A percentile compares a stretch with the other conserved stretches of the same genome.
phyloP scores from a whole-genome alignment of 1,140 invertebrate genomes.

The Leptinotarsa lineolata region DNA sequence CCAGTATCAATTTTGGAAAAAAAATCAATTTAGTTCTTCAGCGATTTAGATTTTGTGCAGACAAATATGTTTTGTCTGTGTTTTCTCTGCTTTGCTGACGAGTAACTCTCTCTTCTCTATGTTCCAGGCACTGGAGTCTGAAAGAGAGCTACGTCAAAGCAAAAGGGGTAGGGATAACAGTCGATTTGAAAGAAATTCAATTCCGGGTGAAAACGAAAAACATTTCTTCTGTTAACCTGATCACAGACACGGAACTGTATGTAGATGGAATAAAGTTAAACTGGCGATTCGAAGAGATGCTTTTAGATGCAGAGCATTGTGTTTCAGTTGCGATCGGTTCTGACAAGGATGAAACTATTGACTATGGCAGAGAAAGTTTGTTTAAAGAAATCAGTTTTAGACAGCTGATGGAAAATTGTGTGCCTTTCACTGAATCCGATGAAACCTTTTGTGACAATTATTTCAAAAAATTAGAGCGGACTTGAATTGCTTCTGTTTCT shows the following conservation, averaged over 20 bases:
- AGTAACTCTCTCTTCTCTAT: slow-evolving; percentile 7
- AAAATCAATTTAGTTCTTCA: too few species aligned
- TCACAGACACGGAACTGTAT: slow-evolving; percentile 71
- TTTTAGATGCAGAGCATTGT: slow-evolving; percentile 80
- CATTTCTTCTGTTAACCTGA: slow-evolving; percentile 57
- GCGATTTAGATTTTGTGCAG: too few species aligned
- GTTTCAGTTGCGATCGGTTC: slow-evolving; percentile 71
- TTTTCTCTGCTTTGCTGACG: not conserved
- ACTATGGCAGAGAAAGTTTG: slow-evolving; percentile 29
- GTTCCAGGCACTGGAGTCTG: slow-evolving; percentile 76
- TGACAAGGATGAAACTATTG: not conserved
- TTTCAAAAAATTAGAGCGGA: slow-evolving; percentile 48
- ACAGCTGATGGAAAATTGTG: slow-evolving; percentile 62
- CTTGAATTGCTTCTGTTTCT: not conserved
- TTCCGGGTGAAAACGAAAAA: slow-evolving; percentile 68
- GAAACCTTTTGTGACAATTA: slow-evolving; percentile 57
- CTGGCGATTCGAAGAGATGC: slow-evolving; percentile 87
- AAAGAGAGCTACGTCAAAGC: slow-evolving; percentile 97
- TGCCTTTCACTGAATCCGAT: slow-evolving; percentile 61
- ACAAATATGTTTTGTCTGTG: too few species aligned
- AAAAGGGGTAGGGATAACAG: slow-evolving; percentile 80
- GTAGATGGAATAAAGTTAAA: slow-evolving; percentile 64
- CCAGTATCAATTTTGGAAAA: too few species aligned
- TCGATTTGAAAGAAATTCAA: slow-evolving; percentile 74
- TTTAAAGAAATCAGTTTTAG: slow-evolving; percentile 62